Evolutionary conservation across 92 coral and sea anemone genomes (phyloP).

Genomic region (Zoanthus gigantus): DNA sequence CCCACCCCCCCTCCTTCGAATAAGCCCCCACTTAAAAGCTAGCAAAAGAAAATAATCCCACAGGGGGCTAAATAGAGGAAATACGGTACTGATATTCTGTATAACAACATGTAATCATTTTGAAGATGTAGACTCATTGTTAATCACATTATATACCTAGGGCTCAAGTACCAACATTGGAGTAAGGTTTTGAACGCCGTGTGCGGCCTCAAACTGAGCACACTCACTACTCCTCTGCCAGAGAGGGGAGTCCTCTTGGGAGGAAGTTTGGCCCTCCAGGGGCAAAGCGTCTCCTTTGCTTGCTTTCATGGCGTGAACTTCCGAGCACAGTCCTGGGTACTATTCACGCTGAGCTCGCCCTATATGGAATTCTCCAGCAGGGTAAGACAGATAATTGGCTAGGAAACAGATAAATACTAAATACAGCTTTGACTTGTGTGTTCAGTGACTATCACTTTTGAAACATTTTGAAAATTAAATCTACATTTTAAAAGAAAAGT

Average conservation of each 20-base stretch:
- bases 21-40: too few relatives aligned
- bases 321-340: constrained; percentile 98
- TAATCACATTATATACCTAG: constrained; percentile 34
- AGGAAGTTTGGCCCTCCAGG: constrained; percentile 85
- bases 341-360: constrained; percentile 83
- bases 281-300: constrained; percentile 90
- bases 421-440: too few relatives aligned
- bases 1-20: too few relatives aligned
- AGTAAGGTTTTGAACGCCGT: constrained; percentile 91
- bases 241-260: constrained; percentile 95
- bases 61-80: too few relatives aligned
- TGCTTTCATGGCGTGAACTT: constrained; percentile 98
- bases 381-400: constrained; percentile 37
- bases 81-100: not conserved
- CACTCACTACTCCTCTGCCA: constrained; percentile 80
- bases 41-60: too few relatives aligned
- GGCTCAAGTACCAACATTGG: constrained; percentile 98
- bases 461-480: too few relatives aligned
- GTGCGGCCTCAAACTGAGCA: constrained; percentile 79
- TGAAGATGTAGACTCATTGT: not conserved
- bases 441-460: too few relatives aligned
- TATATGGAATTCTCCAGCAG: constrained; percentile 87
- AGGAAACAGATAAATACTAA: too few relatives aligned
- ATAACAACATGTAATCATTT: not conserved
- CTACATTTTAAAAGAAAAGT: too few relatives aligned